Conservation (phyloP, 2,797 vertebrate genomes). For the Myotis planiceps region DNA sequence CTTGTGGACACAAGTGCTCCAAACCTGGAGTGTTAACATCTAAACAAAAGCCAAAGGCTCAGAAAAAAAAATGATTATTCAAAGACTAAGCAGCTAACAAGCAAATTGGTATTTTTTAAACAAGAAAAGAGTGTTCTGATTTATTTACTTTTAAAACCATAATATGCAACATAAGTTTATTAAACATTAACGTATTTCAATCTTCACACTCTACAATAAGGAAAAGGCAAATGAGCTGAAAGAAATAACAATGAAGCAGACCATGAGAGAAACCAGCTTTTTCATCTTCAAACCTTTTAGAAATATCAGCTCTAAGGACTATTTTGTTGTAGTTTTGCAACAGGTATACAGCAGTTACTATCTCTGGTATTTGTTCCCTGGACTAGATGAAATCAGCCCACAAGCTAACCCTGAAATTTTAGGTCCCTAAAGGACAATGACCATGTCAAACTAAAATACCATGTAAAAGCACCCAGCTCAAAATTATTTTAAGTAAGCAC, state of each 20-base stretch:
- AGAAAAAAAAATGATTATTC: slow-evolving; percentile 19
- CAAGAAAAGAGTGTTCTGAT: neutral
- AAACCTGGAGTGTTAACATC: neutral
- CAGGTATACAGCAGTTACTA: neutral
- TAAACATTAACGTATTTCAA: slow-evolving; percentile 35
- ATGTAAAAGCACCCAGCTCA: neutral
- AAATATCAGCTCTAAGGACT: slow-evolving; percentile 7
- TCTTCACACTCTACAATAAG: slow-evolving; percentile 42
- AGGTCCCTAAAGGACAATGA: neutral
- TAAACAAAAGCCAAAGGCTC: slow-evolving; percentile 18
- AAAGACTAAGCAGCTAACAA: slow-evolving; percentile 28
- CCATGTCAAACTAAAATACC: slow-evolving; percentile 40
- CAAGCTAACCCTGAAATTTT: slow-evolving; percentile 45
- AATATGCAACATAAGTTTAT: slow-evolving; percentile 32
- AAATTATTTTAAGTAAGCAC: slow-evolving; percentile 24
- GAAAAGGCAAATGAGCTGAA: slow-evolving; percentile 40
- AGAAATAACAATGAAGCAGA: slow-evolving; percentile 32
- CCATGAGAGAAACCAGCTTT: neutral
- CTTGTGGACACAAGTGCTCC: slow-evolving; percentile 41
- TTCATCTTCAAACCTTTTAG: slow-evolving; percentile 32
- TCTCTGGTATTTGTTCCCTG: neutral
- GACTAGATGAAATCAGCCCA: slow-evolving; percentile 37
- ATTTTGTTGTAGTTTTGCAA: neutral
- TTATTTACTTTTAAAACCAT: slow-evolving; percentile 17
- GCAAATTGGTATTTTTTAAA: neutral